phyloP scores from a whole-genome alignment of 1,140 invertebrate species.

The Lepidurus arcticus region DNA sequence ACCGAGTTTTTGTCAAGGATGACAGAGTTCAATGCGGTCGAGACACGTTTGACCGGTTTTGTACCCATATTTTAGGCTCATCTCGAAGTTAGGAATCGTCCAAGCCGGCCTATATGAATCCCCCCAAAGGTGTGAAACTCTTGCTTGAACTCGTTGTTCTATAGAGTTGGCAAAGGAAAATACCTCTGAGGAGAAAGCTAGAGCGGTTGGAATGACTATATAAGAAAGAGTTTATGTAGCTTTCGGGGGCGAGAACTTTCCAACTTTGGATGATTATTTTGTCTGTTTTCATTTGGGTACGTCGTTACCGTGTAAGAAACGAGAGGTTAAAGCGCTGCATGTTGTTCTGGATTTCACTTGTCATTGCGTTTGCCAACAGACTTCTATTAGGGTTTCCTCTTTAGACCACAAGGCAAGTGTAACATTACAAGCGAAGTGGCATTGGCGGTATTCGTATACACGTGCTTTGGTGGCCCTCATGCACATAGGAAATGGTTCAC shows the following conservation, averaged over 20 bases:
- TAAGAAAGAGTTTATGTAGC: not conserved
- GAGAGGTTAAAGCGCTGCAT: not conserved
- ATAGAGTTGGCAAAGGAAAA: not conserved
- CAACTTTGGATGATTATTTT: not conserved
- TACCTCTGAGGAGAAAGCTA: not conserved
- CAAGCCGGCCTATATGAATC: not conserved
- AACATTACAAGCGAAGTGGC: too few species aligned
- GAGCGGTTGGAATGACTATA: not conserved
- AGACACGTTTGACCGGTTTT: slow-evolving; percentile 4
- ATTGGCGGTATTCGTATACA: not conserved
- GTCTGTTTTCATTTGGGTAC: not conserved
- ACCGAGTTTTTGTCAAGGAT: too few species aligned
- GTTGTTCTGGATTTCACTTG: slow-evolving; percentile 13
- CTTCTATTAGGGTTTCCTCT: not conserved
- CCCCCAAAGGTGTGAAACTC: slow-evolving; percentile 1
- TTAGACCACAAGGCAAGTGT: not conserved
- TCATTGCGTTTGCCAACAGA: not conserved
- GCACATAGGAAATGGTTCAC: too few species aligned
- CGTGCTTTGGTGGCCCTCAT: not conserved
- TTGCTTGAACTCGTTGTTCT: not conserved
- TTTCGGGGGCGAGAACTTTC: not conserved
- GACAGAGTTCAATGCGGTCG: not conserved
- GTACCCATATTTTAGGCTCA: not conserved
- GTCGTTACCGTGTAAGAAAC: too few species aligned
- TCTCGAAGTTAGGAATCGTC: not conserved